Evolutionary conservation across 2,797 vertebrate species (phyloP), one percentile per base, ranked within the genome.

Genomic region (Lates japonicus): DNA sequence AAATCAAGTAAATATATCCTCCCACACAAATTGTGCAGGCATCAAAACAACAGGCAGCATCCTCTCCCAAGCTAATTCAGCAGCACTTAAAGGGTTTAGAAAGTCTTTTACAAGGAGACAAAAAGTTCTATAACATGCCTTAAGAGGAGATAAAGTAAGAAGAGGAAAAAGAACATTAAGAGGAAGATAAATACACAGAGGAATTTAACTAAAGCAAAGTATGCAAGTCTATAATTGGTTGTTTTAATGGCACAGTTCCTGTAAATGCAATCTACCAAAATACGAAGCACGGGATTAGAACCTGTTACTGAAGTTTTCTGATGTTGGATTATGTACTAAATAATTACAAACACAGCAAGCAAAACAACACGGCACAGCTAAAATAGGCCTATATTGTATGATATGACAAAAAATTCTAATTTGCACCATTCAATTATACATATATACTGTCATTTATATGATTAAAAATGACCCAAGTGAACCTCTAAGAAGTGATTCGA

Each of bases 71-170:
- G 63, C 54, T n/a, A 10, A 73, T 20, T 39, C 39, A 39, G 39
- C 39, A 9, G 39, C 39, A 39, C 2, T 39, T 22, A 62, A 29
- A 42, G 44, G 39, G 42, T 58, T 48, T 54, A n/a, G 13, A 52
- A 2, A 70, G 20, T 44, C 7, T 14, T 67, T 60, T 54, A 37
- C 51, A 52, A 25, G 13, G 22, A 78, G 67, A 81, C 41, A 51
- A 44, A 63, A 74, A 22, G 35, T 70, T 76, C n/a, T 37, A 7
- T 35, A 29, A 16, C 29, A 75, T 29, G 57, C 58, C 17, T 3
- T 29, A 4, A 1, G 68, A 69, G 14, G 19, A 48, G 48, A 75
- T 61, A n/a, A 78, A 76, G 66, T 37, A 20, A 57, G 49, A 66
- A 39, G 16, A 5, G 44, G 29, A 70, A 37, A 54, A 44, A 59